Base-by-base conservation (phyloP, 2,888 invertebrate genomes). In the Formica aserva region DNA sequence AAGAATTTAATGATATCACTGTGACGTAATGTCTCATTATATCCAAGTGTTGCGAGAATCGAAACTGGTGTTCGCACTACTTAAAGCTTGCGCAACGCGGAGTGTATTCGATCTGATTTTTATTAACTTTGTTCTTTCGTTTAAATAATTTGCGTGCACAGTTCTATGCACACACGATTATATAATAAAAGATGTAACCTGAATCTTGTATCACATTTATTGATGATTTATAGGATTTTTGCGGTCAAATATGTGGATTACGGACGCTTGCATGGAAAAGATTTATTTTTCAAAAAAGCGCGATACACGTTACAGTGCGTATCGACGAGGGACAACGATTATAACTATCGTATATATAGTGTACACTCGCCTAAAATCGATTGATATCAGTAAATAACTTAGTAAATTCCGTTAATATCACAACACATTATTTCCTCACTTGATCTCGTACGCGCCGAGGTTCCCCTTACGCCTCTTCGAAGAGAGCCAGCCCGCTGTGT, bases 341-440 rank as follows among this genome's bases (percentile, higher is more conserved):
- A 92, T 89, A 92, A 93, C 93, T 94, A 93, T 93, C 91, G 92
- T 86, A 88, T 87, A 86, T 72, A 60, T 75, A 75, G 91, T 93
- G 92, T 93, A 94, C 93, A 93, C 91, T 93, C 92, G 93, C 93
- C 93, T 94, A 94, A 94, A 93, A 93, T 92, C 90, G 92, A 93
- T 92, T 93, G 91, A 91, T 92, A 94, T 94, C 92, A 90, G 91
- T 94, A 93, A 93, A 93, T 93, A 92, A 92, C 91, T 90, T 92
- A 92, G 91, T 93, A 92, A 94, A 90, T 92, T 92, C 92, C 93
- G 92, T 87, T 92, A 92, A 93, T 94, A 94, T 94, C 94, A 94
- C 94, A 94, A 94, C 93, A 93, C 90, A 89, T 90, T 87, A 77
- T 81, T 82, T 83, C 86, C 87, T 91, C 88, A 91, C 89, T 92